Evolutionary conservation across 2,888 invertebrate genomes (phyloP), one percentile per base, ranked within the genome.

Genomic region (Parnassius orleans): DNA sequence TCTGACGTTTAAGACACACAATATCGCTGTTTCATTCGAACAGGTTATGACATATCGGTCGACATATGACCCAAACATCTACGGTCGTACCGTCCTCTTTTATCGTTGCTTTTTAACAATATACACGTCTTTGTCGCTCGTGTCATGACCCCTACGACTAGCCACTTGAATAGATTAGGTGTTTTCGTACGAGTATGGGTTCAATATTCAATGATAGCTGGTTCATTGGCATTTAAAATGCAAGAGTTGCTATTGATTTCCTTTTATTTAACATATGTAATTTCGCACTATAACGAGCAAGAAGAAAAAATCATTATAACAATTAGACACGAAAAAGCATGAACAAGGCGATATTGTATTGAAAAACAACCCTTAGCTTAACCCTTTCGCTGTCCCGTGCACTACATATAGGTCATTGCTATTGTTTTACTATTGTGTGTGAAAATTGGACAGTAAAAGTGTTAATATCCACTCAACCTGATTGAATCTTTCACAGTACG

Each of bases 121-220:
- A 77, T 73, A 60, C 69, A 67, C 73, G 75, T 89, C 87, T 79
- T 81, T 79, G 73, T 90, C 83, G 66, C 74, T 70, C 79, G 72
- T 85, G 89, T 87, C 87, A 71, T 85, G 90, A 90, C 90, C 90
- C 86, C 73, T 82, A 77, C 80, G 81, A 79, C 89, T 90, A 88
- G 87, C 86, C 85, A 86, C 84, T 86, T 87, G 89, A 91, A 90
- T 91, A 90, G 90, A 91, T 91, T 91, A 90, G 85, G 88, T 90
- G 90, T 90, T 90, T 90, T 91, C 84, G 86, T 86, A 81, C 76
- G 79, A 81, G 79, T 77, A 70, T 72, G 84, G 76, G 87, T 89
- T 88, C 87, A 88, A 86, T 90, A 91, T 87, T 89, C 84, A 90
- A 86, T 87, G 90, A 90, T 91, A 88, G 84, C 74, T 70, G 74